Evolutionary conservation across 2,113 vertebrate genomes (phyloP), one percentile per base, ranked within the genome.

Genomic region (Peromyscus leucopus): DNA sequence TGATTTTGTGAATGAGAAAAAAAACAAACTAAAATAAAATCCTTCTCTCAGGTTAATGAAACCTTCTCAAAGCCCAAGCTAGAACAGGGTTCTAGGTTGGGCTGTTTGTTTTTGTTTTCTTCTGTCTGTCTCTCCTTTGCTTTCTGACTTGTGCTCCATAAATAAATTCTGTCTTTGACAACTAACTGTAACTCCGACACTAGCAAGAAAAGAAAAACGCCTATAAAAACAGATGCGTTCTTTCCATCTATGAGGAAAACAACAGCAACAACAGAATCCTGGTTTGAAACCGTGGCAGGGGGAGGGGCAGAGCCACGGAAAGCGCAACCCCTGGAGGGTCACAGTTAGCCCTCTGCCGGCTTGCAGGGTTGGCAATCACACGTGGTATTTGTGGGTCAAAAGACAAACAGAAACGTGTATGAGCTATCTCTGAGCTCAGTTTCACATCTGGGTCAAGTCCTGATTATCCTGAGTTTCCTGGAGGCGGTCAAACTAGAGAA

Each of bases 401-500:
- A 75, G 90, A 97, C 84, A 97, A 98, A 97, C 98, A 97, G 97
- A 98, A 98, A 97, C 69, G 96, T 75, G 91, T 65, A 89, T 75
- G 65, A n/a, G 67, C 90, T 86, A 94, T 98, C 51, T 96, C 97
- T 98, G 93, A 96, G 97, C 96, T 97, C 93, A 96, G 97, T 98
- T 93, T 98, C 98, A 98, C 97, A 95, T 98, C 98, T 98, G 97
- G 99, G 99, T 98, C 98, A 98, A 98, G 98, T 96, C 98, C 94
- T 96, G 97, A 98, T 98, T 99, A 99, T 99, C 99, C 99, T 99
- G 99, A 99, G 99, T 99, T 99, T 97, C 98, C 98, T 98, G 98
- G 98, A 98, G 96, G 98, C 51, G 61, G 94, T 96, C 48, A 48
- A 69, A 93, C 97, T 98, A 98, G 98, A 98, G 95, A 96, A 82